A percentile compares a stretch with the other conserved stretches of the same genome.
Evolutionary conservation across 2,113 vertebrate species (phyloP).

Genomic region (Eudyptes chrysolophus): DNA sequence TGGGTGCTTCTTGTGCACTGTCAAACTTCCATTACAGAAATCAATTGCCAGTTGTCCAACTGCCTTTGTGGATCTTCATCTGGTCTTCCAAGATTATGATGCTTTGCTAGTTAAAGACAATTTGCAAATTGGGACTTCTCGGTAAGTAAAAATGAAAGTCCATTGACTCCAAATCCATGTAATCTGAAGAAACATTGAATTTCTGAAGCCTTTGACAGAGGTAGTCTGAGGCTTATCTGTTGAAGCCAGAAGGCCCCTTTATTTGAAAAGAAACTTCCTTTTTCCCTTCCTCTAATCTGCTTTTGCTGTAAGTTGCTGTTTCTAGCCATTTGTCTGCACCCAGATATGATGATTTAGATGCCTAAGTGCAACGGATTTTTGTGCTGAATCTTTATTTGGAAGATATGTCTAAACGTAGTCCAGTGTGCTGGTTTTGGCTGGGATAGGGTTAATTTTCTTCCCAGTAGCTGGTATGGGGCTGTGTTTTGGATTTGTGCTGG

Average conservation of each 20-base stretch:
- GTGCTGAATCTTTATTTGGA: background rate
- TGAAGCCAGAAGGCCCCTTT: background rate
- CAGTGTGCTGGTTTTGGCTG: background rate
- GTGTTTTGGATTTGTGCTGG: background rate
- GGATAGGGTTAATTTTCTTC: background rate
- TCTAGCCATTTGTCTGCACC: background rate
- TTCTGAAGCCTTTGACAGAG: background rate
- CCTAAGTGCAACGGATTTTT: accelerated
- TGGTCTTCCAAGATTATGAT: accelerated
- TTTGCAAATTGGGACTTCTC: background rate
- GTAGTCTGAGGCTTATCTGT: background rate
- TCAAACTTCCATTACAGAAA: background rate
- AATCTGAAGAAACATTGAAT: background rate
- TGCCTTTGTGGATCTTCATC: background rate
- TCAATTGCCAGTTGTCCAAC: accelerated
- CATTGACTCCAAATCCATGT: background rate
- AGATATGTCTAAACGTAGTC: background rate
- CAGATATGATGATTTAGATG: background rate
- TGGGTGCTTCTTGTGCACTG: background rate
- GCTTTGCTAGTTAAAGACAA: accelerated
- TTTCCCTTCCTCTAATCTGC: background rate
- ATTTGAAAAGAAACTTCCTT: background rate
- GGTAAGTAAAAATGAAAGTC: background rate
- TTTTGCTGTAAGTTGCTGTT: background rate
- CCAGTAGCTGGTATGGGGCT: background rate